Base-by-base conservation (phyloP, 2,888 invertebrate genomes). In the Camponotus fellah region DNA sequence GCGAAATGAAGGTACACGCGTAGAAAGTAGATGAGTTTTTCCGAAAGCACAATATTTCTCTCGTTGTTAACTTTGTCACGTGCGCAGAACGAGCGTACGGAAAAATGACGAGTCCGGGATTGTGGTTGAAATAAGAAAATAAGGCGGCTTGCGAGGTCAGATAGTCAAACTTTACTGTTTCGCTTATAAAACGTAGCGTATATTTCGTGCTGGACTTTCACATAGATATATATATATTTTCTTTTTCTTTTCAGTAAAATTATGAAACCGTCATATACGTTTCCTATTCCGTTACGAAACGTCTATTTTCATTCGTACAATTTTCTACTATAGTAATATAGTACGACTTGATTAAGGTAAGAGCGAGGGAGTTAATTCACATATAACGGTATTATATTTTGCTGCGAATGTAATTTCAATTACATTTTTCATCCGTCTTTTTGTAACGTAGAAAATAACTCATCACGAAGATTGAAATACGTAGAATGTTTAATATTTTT, bases 121-220 rank as follows among this genome's bases (percentile, higher is more conserved):
- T 82, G 66, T 83, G 83, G 91, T 89, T 91, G 91, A 89, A 85
- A 88, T 87, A 82, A 75, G 83, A 85, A 75, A 83, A 82, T 72
- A 72, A 80, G 58, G 43, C 43, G 43, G 58, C 69, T 65, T 32
- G 43, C n/a, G 69, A 43, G 79, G 46, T 79, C 79, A 79, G 60
- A 46, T 71, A 69, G 79, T 69, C 69, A 65, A 58, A 79, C 79
- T 71, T 79, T 79, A 79, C 71, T 71, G 79, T 79, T 71, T 79
- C 71, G 79, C 34, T 79, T 79, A 79, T 60, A 71, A 71, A 79
- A 34, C 79, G 12, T 37, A 60, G 71, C 46, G 46, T 79, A 60
- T 79, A 60, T 79, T 79, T 79, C 71, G 68, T 40, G 34, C 71
- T 46, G 34, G 71, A 46, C 71, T 79, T 79, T 71, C 71, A 80